phyloP scores from a whole-genome alignment of 2,113 vertebrate genomes.

The Serilophus lunatus region DNA sequence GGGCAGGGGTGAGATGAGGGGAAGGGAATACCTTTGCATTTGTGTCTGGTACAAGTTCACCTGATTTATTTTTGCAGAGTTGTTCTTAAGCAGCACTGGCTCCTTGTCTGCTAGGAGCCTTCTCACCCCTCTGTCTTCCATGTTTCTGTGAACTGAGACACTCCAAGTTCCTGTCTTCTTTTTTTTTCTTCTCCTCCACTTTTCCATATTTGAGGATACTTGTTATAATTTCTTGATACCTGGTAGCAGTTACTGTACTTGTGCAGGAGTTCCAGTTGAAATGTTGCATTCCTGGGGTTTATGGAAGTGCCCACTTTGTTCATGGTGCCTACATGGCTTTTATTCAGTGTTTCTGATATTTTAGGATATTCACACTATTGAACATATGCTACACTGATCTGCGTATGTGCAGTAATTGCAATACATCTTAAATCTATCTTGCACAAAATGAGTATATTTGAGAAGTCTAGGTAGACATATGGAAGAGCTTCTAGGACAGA shows the following conservation, averaged over 20 bases:
- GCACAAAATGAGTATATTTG: background rate
- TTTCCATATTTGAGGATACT: background rate
- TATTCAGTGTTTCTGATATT: background rate
- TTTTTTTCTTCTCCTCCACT: no score
- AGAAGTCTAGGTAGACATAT: background rate
- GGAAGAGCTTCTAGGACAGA: background rate
- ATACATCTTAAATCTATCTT: background rate
- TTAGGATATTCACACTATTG: background rate
- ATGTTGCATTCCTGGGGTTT: background rate
- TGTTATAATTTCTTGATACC: background rate
- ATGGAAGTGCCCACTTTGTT: background rate
- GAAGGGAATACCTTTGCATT: background rate
- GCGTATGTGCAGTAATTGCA: background rate
- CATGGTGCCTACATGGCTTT: fast-evolving
- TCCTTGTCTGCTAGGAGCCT: background rate
- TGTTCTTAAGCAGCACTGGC: background rate
- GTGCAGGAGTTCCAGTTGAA: background rate
- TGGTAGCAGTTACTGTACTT: background rate
- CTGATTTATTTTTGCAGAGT: background rate
- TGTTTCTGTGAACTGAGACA: background rate
- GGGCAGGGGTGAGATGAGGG: background rate
- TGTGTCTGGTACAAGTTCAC: background rate
- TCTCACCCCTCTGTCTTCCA: background rate
- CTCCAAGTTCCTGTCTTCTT: background rate
- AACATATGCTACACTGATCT: background rate